Evolutionary conservation across 2,113 vertebrate species (phyloP), one percentile per base, ranked within the genome.

Genomic region (Dunckerocampus dactyliophorus): DNA sequence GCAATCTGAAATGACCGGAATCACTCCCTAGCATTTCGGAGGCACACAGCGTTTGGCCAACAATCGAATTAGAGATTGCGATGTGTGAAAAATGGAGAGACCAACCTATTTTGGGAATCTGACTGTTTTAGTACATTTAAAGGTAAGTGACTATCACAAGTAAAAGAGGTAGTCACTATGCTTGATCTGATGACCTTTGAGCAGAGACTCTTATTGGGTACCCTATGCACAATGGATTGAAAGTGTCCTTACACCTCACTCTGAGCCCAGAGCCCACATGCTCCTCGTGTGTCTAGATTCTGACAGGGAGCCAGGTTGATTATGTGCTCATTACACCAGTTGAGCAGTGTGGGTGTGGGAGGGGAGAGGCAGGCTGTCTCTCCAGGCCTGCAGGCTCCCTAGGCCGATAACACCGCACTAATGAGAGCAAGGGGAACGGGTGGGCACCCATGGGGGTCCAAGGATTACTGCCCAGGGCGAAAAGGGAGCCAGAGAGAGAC

Each of bases 271-370:
- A 82, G 81, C 84, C 80, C 85, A 77, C 78, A 82, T 84, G 75
- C 72, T 70, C 86, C 85, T 85, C 83, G 84, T 80, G 75, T 86
- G 86, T 67, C 75, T 74, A 66, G 77, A 71, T 77, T 77, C 83
- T 86, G 86, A 82, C 81, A 80, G 82, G 76, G 83, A 88, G 83
- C 82, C 81, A 76, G 86, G 82, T 79, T 87, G 88, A 89, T 89
- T 89, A 89, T 89, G 81, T 86, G 88, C 88, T 88, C 86, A 88
- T 89, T 89, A 89, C 86, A 83, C 79, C 77, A 81, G 74, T 68
- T 62, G 69, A 62, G 71, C 80, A 73, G 66, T 56, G 72, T 63
- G 72, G 57, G 82, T 74, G 74, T 66, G 76, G 75, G 76, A 75
- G 76, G 79, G 61, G 74, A 78, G 76, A 78, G 85, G 83, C 67